Evolutionary conservation across 2,888 invertebrate species (phyloP).

Genomic region (Tillus elongatus): DNA sequence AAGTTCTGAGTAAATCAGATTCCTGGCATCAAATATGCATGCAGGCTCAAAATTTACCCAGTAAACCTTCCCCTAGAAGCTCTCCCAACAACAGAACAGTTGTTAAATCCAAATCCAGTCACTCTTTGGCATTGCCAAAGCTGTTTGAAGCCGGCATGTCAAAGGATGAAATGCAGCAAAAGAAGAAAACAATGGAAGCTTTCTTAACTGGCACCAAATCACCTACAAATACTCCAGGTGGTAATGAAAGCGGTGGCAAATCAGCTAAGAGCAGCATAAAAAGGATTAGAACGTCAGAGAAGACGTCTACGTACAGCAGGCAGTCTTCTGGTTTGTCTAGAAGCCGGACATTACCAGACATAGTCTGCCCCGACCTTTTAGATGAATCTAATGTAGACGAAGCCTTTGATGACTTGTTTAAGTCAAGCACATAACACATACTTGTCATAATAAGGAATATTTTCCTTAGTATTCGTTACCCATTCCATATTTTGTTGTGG

Average conservation of each 20-base stretch:
- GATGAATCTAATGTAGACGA: slow-evolving; percentile 79
- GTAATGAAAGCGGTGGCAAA: too few relatives aligned
- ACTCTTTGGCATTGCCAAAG: slow-evolving; percentile 64
- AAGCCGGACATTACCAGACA: slow-evolving; percentile 69
- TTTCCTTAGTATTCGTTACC: slow-evolving; percentile 11
- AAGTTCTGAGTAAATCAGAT: slow-evolving; percentile 59
- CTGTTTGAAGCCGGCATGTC: slow-evolving; percentile 70
- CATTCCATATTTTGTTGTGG: slow-evolving; percentile 11
- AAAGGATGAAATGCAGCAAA: slow-evolving; percentile 57
- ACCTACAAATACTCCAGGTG: slow-evolving; percentile 29
- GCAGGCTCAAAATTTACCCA: slow-evolving; percentile 27
- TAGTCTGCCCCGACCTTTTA: slow-evolving; percentile 53
- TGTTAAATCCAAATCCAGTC: slow-evolving; percentile 62
- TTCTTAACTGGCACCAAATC: slow-evolving; percentile 50
- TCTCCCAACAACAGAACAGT: slow-evolving; percentile 43
- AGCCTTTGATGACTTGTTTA: slow-evolving; percentile 79
- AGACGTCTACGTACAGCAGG: slow-evolving; percentile 33
- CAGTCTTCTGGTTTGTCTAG: slow-evolving; percentile 48
- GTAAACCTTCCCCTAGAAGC: slow-evolving; percentile 37
- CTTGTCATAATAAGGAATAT: neutral
- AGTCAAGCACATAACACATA: slow-evolving; percentile 32
- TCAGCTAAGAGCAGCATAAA: slow-evolving; percentile 34
- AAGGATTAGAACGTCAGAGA: slow-evolving; percentile 45
- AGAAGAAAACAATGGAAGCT: slow-evolving; percentile 64
- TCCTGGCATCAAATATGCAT: slow-evolving; percentile 69